Evolutionary conservation across 2,113 vertebrate genomes (phyloP).

Genomic region (Gnathochromis pfefferi): DNA sequence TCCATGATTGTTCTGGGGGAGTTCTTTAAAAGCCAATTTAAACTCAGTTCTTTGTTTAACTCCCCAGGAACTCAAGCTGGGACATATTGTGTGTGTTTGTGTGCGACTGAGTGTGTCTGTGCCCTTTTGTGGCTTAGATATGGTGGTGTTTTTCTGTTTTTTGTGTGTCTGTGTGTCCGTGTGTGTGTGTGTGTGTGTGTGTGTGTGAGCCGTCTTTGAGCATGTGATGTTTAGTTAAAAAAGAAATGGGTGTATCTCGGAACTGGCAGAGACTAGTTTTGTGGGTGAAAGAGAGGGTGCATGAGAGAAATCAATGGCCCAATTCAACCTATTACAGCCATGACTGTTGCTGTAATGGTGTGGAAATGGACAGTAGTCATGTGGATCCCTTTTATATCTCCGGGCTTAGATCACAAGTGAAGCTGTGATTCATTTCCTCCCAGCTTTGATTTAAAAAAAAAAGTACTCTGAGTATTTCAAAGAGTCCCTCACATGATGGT

Average conservation of each 20-base stretch:
- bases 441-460: constrained; percentile 42
- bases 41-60: constrained; percentile 55
- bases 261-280: constrained; percentile 45
- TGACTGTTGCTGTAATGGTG: constrained; percentile 64
- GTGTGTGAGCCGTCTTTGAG: constrained; percentile 8
- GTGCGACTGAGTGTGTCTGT: not conserved
- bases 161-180: accelerated
- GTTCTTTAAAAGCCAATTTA: constrained; percentile 66
- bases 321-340: constrained; percentile 60
- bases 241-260: constrained; percentile 20
- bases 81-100: constrained; percentile 8
- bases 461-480: constrained; percentile 45
- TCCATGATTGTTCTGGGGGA: constrained; percentile 38
- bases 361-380: constrained; percentile 65
- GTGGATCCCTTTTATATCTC: constrained; percentile 56
- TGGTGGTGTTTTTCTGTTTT: not conserved
- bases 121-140: not conserved
- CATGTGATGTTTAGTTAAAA: constrained; percentile 48
- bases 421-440: constrained; percentile 50
- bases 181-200: not conserved
- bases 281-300: constrained; percentile 31
- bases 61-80: constrained; percentile 39
- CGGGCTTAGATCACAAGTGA: constrained; percentile 52
- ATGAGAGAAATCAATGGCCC: constrained; percentile 55
- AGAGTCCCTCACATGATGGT: constrained; percentile 54